Evolutionary conservation across 2,888 invertebrate species (phyloP), one percentile per base, ranked within the genome.

Genomic region (Opisthograptis luteolata): DNA sequence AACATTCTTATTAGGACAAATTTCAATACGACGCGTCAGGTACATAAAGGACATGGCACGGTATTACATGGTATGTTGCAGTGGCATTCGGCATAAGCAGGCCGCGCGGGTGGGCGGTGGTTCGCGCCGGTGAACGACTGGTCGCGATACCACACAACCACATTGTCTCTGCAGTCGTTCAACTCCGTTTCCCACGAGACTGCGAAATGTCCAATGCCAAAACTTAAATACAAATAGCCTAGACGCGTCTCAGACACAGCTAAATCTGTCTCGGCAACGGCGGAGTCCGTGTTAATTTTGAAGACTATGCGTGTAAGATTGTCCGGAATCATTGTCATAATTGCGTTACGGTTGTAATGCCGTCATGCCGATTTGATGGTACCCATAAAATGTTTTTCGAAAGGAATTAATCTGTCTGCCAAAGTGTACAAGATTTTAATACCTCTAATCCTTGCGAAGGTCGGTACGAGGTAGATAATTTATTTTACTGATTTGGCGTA

Each of bases 111-210:
- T 79, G 79, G 81, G 79, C 77, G 80, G 75, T 55, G 66, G 69
- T 66, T 65, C 66, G 60, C 66, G 61, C 64, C 73, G 73, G 76
- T 78, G 78, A 79, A 79, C 80, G 79, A 79, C 78, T 77, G 75
- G 74, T 79, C 73, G 78, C 76, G 78, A 76, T 73, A 78, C 75
- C 75, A 80, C 75, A 79, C 80, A 78, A 76, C 78, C 80, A 84
- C 85, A 87, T 88, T 87, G 88, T 88, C 84, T 83, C 80, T 73
- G 79, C 85, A 88, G 90, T 90, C 89, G 87, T 89, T 90, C 90
- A 89, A 89, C 90, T 87, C 87, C 60, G 84, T 82, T 91, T 91
- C 90, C 90, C 91, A 91, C 88, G 88, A 86, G 82, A 79, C 81
- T 79, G 79, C 77, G 64, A 82, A 84, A 78, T 83, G 80, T 76